Evolutionary conservation across 2,797 vertebrate species (phyloP).

Genomic region (Tenualosa ilisha): DNA sequence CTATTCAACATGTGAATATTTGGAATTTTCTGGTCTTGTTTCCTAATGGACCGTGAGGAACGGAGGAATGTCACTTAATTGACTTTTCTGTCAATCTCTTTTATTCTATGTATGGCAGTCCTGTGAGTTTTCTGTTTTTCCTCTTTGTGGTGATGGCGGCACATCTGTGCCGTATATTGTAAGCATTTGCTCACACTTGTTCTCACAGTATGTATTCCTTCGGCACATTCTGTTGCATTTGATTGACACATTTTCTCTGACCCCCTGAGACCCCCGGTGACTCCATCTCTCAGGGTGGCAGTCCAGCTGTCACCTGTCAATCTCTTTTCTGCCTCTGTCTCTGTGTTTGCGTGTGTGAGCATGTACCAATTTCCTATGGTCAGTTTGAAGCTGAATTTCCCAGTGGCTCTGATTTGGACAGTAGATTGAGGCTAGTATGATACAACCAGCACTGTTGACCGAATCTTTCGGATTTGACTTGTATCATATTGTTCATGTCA

Average conservation of each 20-base stretch:
- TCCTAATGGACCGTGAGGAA: background rate
- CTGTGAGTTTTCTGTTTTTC: background rate
- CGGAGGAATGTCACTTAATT: background rate
- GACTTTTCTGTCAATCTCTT: background rate
- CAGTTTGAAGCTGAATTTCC: background rate
- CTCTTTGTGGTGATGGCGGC: background rate
- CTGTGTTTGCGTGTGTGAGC: background rate
- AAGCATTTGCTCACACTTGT: background rate
- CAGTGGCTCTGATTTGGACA: background rate
- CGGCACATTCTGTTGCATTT: slow-evolving; percentile 57
- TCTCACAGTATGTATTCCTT: slow-evolving; percentile 53
- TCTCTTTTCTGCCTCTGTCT: slow-evolving; percentile 33
- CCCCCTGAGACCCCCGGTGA: slow-evolving; percentile 45
- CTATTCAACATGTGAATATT: background rate
- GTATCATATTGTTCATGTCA: background rate
- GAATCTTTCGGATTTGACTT: background rate
- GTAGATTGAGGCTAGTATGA: background rate
- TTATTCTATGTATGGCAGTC: background rate
- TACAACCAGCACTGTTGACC: background rate
- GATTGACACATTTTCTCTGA: slow-evolving; percentile 46
- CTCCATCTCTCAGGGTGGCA: slow-evolving; percentile 50
- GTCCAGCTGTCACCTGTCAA: slow-evolving; percentile 59
- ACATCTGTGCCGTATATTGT: background rate
- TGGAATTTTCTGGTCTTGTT: background rate
- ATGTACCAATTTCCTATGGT: background rate